phyloP scores from a whole-genome alignment of 1,140 invertebrate species.

The Eueides isabella region DNA sequence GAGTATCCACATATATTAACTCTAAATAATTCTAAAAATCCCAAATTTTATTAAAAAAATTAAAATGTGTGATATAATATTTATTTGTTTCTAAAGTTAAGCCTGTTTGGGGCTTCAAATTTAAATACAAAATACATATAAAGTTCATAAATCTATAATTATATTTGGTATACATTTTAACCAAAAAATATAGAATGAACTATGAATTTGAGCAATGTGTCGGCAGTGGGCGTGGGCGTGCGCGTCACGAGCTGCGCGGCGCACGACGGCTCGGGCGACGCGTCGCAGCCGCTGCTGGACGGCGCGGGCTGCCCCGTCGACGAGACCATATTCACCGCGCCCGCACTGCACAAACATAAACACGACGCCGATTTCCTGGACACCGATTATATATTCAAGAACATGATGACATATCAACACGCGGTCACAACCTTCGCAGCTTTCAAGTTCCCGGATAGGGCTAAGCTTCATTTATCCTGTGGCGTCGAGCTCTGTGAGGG shows the following conservation, averaged over 20 bases:
- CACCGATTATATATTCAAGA: slow-evolving; percentile 66
- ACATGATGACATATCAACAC: slow-evolving; percentile 83
- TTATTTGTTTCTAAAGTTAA: too few relatives aligned
- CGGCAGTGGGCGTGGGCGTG: slow-evolving; percentile 86
- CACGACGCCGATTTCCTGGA: slow-evolving; percentile 68
- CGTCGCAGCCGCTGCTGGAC: slow-evolving; percentile 87
- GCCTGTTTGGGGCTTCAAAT: too few relatives aligned
- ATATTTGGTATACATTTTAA: too few relatives aligned
- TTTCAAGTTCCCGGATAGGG: slow-evolving; percentile 90
- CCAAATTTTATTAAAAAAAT: too few relatives aligned
- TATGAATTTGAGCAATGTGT: neutral
- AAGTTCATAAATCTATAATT: too few relatives aligned
- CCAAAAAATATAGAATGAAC: too few relatives aligned
- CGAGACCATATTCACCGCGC: slow-evolving; percentile 84
- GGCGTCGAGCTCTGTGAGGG: slow-evolving; percentile 86
- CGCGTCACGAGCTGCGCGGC: slow-evolving; percentile 88
- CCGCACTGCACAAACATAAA: slow-evolving; percentile 71
- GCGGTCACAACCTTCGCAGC: slow-evolving; percentile 87
- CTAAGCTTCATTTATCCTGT: slow-evolving; percentile 87
- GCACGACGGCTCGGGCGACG: slow-evolving; percentile 88
- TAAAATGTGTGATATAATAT: too few relatives aligned
- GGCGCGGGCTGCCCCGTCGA: slow-evolving; percentile 88
- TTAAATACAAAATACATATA: too few relatives aligned
- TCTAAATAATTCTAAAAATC: too few relatives aligned
- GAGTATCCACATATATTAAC: too few relatives aligned